phyloP scores from a whole-genome alignment of 2,797 vertebrate species.

The Phyllotis vaccarum region DNA sequence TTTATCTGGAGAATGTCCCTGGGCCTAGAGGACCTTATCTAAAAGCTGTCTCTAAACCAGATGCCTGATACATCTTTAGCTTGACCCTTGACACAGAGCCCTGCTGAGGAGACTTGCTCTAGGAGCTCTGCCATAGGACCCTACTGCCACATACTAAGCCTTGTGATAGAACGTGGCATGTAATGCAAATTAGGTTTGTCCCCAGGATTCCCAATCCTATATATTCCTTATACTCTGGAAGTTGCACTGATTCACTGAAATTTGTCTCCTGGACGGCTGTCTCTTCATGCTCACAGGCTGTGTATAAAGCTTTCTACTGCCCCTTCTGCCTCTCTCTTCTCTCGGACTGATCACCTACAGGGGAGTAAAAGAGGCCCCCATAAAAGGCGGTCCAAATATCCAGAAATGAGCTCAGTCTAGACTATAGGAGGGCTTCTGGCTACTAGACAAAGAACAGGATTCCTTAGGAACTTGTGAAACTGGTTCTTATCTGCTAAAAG shows the following conservation, averaged over 20 bases:
- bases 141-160: neutral
- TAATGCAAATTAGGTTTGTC: neutral
- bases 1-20: neutral
- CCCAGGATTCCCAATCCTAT: neutral
- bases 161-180: neutral
- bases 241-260: neutral
- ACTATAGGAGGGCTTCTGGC: neutral
- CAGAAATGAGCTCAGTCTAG: neutral
- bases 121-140: neutral
- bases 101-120: neutral
- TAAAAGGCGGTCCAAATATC: neutral
- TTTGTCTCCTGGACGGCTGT: neutral
- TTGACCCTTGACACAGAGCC: neutral
- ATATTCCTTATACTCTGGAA: neutral
- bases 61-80: neutral
- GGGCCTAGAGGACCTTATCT: neutral
- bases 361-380: neutral
- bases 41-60: neutral
- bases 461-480: neutral
- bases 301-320: neutral
- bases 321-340: neutral
- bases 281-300: neutral
- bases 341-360: neutral
- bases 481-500: neutral
- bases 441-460: neutral